A percentile compares a stretch with the other conserved stretches of the same genome.
Evolutionary conservation across 2,888 invertebrate species (phyloP).

Genomic region (Coleophora flavipennella): DNA sequence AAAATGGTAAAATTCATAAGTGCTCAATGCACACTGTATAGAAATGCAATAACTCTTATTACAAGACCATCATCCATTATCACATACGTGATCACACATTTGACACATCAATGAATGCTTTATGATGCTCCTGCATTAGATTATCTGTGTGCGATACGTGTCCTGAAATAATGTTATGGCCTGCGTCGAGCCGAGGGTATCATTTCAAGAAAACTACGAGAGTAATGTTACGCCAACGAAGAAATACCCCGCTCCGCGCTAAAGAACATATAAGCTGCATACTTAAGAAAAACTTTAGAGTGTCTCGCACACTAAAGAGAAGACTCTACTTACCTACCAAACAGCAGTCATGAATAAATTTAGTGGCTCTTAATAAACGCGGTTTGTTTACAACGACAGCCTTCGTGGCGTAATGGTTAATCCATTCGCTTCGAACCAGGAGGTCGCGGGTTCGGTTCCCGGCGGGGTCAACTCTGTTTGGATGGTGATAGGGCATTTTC

Average conservation of each 20-base stretch:
- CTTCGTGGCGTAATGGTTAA: no score
- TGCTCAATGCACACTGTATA: no score
- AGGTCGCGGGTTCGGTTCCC: no score
- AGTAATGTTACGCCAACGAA: constrained; percentile 30
- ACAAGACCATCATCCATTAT: constrained; percentile 10
- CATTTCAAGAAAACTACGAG: constrained; percentile 42
- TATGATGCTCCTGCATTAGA: constrained; percentile 60
- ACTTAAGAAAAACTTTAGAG: constrained; percentile 1
- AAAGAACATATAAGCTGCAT: constrained; percentile 10
- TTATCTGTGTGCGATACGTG: constrained; percentile 63
- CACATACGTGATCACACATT: constrained; percentile 38
- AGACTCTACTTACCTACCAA: no score
- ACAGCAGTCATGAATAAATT: no score
- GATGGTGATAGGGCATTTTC: no score
- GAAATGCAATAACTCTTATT: constrained; percentile 1
- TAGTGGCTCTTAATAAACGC: no score
- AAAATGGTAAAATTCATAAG: no score
- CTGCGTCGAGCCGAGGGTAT: constrained; percentile 28
- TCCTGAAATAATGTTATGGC: constrained; percentile 62
- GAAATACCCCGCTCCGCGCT: constrained; percentile 7
- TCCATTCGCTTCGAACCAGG: no score
- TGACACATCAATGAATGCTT: constrained; percentile 56
- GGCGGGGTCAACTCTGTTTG: no score
- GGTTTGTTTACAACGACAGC: no score
- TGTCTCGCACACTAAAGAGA: no score